Evolutionary conservation across 2,888 invertebrate genomes (phyloP), one percentile per base, ranked within the genome.

Genomic region (Drymonia ruficornis): DNA sequence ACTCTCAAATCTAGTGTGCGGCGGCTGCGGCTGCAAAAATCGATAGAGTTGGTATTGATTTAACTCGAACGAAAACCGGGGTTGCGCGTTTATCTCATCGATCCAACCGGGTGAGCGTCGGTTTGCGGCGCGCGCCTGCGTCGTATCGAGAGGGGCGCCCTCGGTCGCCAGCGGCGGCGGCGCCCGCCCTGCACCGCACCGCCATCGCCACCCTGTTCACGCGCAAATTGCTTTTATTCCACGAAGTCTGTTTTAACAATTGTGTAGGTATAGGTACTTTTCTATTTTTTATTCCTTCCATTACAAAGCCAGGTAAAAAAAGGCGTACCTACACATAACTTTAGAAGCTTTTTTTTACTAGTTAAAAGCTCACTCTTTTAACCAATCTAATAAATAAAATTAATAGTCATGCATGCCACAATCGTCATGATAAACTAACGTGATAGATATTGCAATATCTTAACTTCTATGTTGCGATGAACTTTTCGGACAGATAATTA

Each of bases 81-180:
- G 94, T 94, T 94, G 94, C 94, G 94, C 95, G 94, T 95, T 95
- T 95, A 95, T 95, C 95, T 93, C 94, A 95, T 95, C 95, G 95
- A 96, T 95, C 91, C 87, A 86, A 76, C 81, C 74, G 69, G 69
- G 81, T 77, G 78, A 80, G 85, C 83, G 83, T 80, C 76, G 61
- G 51, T 46, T 51, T 51, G 61, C 61, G 63, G 61, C 53, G 66
- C 80, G 80, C 88, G 86, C 86, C 80, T 85, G 89, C 89, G 88
- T 76, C 86, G 74, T 82, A 74, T 78, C 53, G 65, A 66, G 73
- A 76, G 81, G 81, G 80, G 80, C 68, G 80, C 76, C 73, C 63
- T 73, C 68, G 62, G 53, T 45, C 63, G 67, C 56, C 49, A 63
- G 64, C 65, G 63, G 63, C 74, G 57, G 61, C 70, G 67, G 67